A percentile compares a stretch with the other conserved stretches of the same genome.
phyloP scores from a whole-genome alignment of 2,113 vertebrate genomes.

The Chinchilla lanigera region DNA sequence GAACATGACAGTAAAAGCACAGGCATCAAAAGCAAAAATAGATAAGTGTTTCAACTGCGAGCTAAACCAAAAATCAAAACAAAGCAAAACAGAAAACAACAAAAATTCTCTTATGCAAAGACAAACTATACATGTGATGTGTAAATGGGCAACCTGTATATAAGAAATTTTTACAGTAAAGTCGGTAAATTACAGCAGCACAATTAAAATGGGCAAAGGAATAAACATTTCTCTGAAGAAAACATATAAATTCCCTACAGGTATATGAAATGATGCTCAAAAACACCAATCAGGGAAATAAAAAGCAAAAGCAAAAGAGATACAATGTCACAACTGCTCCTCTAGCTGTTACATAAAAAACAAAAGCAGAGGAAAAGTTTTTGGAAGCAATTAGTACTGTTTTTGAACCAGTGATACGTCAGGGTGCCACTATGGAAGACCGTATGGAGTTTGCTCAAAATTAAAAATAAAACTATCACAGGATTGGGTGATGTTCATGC shows the following conservation, averaged over 20 bases:
- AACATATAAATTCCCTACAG: background rate
- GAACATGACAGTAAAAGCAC: background rate
- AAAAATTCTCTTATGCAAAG: background rate
- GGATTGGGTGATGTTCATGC: background rate
- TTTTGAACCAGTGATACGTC: no score
- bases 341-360: background rate
- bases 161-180: background rate
- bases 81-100: background rate
- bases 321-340: background rate
- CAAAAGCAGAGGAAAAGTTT: no score
- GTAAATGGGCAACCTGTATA: background rate
- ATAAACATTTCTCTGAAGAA: background rate
- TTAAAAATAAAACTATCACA: background rate
- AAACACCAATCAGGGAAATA: background rate
- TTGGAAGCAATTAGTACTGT: background rate
- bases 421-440: background rate
- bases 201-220: background rate
- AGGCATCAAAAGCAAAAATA: background rate
- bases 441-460: background rate
- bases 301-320: background rate
- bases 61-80: background rate
- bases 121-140: background rate
- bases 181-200: no score
- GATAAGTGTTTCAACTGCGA: background rate
- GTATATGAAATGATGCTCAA: background rate